Evolutionary conservation across 2,113 vertebrate genomes (phyloP).

Genomic region (Motacilla alba): DNA sequence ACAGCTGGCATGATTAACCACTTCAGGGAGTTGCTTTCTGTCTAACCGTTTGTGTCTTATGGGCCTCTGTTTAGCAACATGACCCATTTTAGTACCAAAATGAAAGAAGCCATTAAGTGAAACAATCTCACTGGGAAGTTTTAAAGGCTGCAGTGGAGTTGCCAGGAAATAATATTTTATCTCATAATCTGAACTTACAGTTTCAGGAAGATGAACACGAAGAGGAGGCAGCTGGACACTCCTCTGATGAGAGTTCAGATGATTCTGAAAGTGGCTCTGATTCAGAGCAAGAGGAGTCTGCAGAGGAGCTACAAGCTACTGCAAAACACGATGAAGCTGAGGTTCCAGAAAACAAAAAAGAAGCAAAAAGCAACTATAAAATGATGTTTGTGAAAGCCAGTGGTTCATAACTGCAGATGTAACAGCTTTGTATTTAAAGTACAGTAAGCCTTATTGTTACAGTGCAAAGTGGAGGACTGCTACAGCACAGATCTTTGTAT

Average conservation of each 20-base stretch:
- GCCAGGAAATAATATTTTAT: not conserved
- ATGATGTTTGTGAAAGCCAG: slow-evolving; percentile 86
- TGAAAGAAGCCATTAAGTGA: not conserved
- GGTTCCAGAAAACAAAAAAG: slow-evolving; percentile 70
- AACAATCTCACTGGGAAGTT: not conserved
- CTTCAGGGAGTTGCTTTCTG: not conserved
- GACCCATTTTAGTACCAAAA: not conserved
- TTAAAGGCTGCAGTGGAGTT: not conserved
- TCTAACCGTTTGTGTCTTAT: not conserved
- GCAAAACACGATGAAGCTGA: slow-evolving; percentile 70
- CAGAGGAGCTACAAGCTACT: slow-evolving; percentile 69
- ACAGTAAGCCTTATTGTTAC: slow-evolving; percentile 80
- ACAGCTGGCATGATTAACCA: not conserved
- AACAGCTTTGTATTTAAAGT: slow-evolving; percentile 74
- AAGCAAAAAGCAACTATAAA: slow-evolving; percentile 83
- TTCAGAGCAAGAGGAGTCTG: slow-evolving; percentile 72
- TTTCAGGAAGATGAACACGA: slow-evolving; percentile 70
- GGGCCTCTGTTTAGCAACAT: not conserved
- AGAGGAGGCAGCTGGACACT: slow-evolving; percentile 57
- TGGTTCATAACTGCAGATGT: slow-evolving; percentile 73
- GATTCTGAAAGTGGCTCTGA: slow-evolving; percentile 75
- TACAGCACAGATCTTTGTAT: slow-evolving; percentile 81
- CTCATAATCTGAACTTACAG: slow-evolving; percentile 52
- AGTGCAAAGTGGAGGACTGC: slow-evolving; percentile 81
- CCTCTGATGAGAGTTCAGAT: slow-evolving; percentile 75